These are phyloP conservation scores for Phalanger gymnotis DNA, from an alignment of 2,797 vertebrate genomes.

Conservation along the genomic window DNA sequence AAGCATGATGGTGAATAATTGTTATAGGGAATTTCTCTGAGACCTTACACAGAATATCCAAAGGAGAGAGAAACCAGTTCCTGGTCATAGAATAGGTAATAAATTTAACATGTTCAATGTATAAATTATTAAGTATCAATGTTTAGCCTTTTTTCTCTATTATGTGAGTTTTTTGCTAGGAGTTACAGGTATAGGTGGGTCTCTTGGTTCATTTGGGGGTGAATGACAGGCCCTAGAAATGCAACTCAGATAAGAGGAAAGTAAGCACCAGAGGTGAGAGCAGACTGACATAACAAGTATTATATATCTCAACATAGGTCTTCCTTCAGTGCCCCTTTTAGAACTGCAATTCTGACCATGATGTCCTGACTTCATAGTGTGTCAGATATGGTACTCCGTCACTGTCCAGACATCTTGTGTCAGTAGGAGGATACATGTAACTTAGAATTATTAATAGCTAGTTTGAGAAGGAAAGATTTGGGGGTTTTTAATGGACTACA, in stretches of 20 bases:
- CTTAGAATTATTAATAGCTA: neutral
- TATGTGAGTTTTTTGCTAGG: neutral
- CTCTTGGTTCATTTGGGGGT: neutral
- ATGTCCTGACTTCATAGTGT: neutral
- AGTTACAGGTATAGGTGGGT: neutral
- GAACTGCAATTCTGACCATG: neutral
- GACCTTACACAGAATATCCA: neutral
- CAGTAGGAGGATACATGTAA: neutral
- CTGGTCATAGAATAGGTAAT: neutral
- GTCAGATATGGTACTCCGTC: neutral
- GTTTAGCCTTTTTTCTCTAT: neutral
- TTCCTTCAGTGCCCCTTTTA: neutral
- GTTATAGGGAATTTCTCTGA: neutral
- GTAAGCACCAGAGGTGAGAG: neutral
- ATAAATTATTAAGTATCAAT: neutral
- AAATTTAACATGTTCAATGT: neutral
- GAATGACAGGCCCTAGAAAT: neutral
- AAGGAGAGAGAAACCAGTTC: neutral
- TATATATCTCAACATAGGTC: neutral
- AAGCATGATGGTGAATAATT: neutral
- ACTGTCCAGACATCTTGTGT: neutral
- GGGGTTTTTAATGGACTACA: neutral
- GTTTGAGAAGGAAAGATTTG: neutral
- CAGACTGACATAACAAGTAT: neutral
- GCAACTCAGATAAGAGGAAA: neutral